These are phyloP conservation scores for Sminthurides bifidus DNA, from an alignment of 1,140 invertebrate species.

Conservation along the genomic window DNA sequence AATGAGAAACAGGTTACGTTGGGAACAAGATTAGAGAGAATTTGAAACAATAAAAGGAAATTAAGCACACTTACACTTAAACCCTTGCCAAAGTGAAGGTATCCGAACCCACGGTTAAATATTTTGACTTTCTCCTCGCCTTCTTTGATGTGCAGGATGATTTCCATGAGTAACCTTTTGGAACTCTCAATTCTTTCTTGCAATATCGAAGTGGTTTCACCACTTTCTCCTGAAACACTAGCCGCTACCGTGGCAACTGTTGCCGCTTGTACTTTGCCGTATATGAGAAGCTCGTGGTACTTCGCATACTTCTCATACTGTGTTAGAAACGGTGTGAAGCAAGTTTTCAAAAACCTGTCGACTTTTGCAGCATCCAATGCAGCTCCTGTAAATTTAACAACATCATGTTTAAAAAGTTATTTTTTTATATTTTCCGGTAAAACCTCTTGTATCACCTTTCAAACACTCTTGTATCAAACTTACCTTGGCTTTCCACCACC, in stretches of 20 bases:
- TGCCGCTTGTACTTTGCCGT: constrained; percentile 24
- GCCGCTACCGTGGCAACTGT: constrained; percentile 9
- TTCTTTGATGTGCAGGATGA: constrained; percentile 29
- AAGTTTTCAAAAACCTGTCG: constrained; percentile 7
- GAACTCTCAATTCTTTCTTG: constrained; percentile 28
- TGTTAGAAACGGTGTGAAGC: constrained; percentile 20
- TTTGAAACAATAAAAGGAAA: constrained; percentile 1
- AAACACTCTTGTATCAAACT: neutral
- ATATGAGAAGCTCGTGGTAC: constrained; percentile 23
- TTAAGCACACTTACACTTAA: constrained; percentile 20
- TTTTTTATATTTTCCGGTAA: neutral
- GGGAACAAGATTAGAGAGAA: neutral
- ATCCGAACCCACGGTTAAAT: constrained; percentile 28
- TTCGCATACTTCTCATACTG: constrained; percentile 28
- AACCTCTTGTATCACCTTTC: neutral
- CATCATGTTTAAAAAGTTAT: neutral
- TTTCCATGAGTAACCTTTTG: constrained; percentile 24
- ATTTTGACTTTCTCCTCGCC: constrained; percentile 27
- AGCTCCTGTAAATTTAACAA: neutral
- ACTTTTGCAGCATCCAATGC: constrained; percentile 7
- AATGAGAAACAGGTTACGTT: neutral
- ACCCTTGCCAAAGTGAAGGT: constrained; percentile 27
- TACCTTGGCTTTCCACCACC: constrained; percentile 16
- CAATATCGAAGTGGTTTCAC: neutral
- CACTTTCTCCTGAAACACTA: neutral